phyloP scores from a whole-genome alignment of 1,140 invertebrate species.

The Araneus ventricosus region DNA sequence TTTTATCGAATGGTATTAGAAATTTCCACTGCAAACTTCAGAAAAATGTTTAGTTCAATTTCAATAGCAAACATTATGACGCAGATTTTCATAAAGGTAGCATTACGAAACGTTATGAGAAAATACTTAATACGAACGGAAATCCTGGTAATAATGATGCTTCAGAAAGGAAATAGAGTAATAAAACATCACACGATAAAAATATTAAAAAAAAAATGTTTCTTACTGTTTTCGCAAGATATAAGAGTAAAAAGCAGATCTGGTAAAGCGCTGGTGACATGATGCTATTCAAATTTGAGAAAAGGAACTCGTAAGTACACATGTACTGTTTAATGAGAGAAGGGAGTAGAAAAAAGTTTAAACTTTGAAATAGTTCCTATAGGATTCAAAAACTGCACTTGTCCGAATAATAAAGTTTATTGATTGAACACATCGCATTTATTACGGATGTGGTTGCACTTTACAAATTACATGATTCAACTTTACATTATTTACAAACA shows the following conservation, averaged over 20 bases:
- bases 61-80: too few relatives aligned
- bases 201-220: neutral
- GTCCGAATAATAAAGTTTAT: neutral
- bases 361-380: neutral
- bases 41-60: too few relatives aligned
- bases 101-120: too few relatives aligned
- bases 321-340: constrained; percentile 20
- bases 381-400: neutral
- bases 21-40: too few relatives aligned
- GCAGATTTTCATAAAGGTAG: too few relatives aligned
- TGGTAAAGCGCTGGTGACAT: constrained; percentile 35
- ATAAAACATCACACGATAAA: neutral
- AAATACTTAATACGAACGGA: too few relatives aligned
- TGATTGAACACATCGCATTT: neutral
- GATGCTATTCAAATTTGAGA: constrained; percentile 28
- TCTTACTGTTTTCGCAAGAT: constrained; percentile 29
- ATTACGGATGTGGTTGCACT: neutral
- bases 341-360: neutral
- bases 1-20: too few relatives aligned
- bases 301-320: constrained; percentile 17
- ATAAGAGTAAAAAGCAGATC: constrained; percentile 31
- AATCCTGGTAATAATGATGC: too few relatives aligned
- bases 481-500: constrained; percentile 22
- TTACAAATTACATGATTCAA: neutral
- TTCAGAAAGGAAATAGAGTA: too few relatives aligned